Evolutionary conservation across 2,113 vertebrate genomes (phyloP), one percentile per base, ranked within the genome.

Genomic region (Pristiophorus japonicus): DNA sequence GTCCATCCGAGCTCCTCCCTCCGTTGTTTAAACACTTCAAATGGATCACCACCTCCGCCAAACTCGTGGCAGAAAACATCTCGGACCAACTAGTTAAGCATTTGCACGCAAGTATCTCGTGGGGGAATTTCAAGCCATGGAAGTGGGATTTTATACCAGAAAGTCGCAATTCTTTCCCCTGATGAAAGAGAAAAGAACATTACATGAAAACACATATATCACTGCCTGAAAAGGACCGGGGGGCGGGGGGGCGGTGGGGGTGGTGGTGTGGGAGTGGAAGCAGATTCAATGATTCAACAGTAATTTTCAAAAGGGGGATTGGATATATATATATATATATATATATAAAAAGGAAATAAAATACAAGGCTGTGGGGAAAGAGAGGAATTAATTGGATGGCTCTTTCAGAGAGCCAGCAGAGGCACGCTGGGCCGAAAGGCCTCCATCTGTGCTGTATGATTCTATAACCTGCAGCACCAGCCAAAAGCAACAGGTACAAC

Each of bases 1-100:
- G 51, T 91, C n/a, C 55, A 59, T 91, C 85, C 30, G 7, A 88
- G 85, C 85, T 55, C 87, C 85, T 55, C 87, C 87, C 87, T 91
- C 55, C 30, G 34, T 14, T 91, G 55, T n/a, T 91, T n/a, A 91
- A 91, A 38, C 30, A 91, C 11, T 91, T 34, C 55, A 62, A 91
- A 91, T 30, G 34, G 55, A 62, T 91, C 14, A n/a, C 14, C 47
- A 59, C 55, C 87, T 62, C 12, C 30, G 22, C 47, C 55, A 3
- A 88, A 55, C 85, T 30, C 27, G 85, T 30, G 85, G 85, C 45
- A 55, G 55, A 55, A 59, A 47, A 85, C 81, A 62, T 14, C 34
- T 51, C 27, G 59, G 87, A 62, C 34, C 12, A 30, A n/a, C 75
- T 38, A 38, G 75, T 78, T 78, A 78, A 55, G 34, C 55, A 91